phyloP scores from a whole-genome alignment of 2,797 vertebrate species.

The Mormyrus proboscirostris region DNA sequence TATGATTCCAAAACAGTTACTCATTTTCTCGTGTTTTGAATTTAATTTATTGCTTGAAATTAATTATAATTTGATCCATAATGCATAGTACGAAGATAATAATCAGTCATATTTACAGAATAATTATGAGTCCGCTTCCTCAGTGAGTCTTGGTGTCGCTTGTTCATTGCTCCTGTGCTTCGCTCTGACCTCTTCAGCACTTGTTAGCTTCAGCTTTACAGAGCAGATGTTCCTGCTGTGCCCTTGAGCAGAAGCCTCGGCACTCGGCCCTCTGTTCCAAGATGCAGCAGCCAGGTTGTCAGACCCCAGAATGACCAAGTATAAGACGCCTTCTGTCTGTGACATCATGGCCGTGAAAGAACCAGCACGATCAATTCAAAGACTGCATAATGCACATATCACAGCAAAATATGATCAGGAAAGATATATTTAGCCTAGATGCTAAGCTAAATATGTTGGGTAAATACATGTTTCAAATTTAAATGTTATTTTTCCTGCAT shows the following conservation, averaged over 20 bases:
- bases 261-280: background rate
- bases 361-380: background rate
- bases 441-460: background rate
- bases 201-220: background rate
- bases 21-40: background rate
- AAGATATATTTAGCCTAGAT: background rate
- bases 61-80: background rate
- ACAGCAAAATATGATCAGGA: background rate
- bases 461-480: background rate
- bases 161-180: too few relatives aligned
- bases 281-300: background rate
- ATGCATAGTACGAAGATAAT: background rate
- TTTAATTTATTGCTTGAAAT: background rate
- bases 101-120: background rate
- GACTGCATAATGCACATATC: background rate
- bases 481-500: background rate
- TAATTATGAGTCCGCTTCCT: background rate
- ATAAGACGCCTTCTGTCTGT: background rate
- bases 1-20: background rate
- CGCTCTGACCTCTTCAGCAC: background rate
- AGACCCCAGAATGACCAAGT: background rate
- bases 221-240: conserved; percentile 3
- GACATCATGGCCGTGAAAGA: background rate
- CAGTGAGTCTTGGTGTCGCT: background rate
- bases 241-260: background rate